Evolutionary conservation across 2,797 vertebrate species (phyloP).

Genomic region (Periparus ater): DNA sequence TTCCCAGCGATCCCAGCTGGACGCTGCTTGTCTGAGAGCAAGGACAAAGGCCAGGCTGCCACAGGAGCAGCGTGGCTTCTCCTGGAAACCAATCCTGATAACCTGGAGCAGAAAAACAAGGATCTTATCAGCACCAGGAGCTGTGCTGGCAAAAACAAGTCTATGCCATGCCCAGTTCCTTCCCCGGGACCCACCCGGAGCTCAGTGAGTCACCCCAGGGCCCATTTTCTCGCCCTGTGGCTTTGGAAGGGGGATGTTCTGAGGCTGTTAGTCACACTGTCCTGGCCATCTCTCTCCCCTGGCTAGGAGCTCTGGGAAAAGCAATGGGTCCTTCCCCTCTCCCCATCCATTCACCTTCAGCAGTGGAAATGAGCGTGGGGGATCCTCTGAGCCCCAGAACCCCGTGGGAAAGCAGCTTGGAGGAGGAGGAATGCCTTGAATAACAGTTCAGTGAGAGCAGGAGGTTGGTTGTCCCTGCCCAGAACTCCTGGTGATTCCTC

Average conservation of each 20-base stretch:
- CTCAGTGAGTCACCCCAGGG: constrained; percentile 10
- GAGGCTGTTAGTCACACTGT: neutral
- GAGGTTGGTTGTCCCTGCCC: neutral
- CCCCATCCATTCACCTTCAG: neutral
- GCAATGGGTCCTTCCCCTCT: accelerated
- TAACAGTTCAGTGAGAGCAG: neutral
- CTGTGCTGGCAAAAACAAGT: neutral
- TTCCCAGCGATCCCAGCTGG: too few relatives aligned
- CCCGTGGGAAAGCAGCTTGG: accelerated
- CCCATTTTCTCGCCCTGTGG: neutral
- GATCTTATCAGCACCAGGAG: neutral
- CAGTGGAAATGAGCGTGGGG: neutral
- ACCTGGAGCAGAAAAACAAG: neutral
- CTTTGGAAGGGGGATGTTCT: neutral
- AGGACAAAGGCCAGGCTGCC: neutral
- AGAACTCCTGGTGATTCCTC: neutral
- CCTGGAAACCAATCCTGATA: neutral
- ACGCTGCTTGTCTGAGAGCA: accelerated
- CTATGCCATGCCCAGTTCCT: neutral
- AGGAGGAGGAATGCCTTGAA: neutral
- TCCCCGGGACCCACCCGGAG: accelerated
- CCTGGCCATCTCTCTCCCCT: accelerated
- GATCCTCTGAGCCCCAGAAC: accelerated
- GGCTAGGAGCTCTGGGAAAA: accelerated
- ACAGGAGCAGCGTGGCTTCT: neutral